A percentile compares a stretch with the other conserved stretches of the same genome.
Conservation (phyloP, 53 echinoderm and acorn worm genomes). For the Temnopleurus reevesii region DNA sequence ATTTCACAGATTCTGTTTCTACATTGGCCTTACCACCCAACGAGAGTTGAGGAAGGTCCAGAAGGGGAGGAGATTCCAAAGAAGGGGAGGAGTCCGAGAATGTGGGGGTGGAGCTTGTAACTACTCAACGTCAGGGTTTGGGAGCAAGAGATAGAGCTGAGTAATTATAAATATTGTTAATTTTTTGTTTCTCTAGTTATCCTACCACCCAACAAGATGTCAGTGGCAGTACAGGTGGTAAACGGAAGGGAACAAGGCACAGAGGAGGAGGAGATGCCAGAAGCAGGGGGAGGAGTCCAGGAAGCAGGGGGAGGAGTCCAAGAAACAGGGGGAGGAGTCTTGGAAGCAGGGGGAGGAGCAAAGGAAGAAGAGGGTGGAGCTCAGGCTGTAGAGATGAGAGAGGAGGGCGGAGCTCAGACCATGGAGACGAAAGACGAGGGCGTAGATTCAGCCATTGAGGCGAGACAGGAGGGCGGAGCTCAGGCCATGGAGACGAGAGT, state of each 20-base stretch:
- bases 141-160: too few species aligned
- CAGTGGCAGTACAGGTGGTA: slow-evolving; percentile 56
- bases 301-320: not conserved
- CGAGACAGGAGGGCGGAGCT: not conserved
- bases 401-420: not conserved
- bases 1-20: too few species aligned
- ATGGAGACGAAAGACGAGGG: not conserved
- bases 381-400: not conserved
- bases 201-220: slow-evolving; percentile 58
- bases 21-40: too few species aligned
- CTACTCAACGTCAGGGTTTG: too few species aligned
- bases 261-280: slow-evolving; percentile 41
- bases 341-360: not conserved
- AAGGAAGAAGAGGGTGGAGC: not conserved
- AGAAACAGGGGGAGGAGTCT: not conserved
- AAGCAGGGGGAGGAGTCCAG: not conserved
- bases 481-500: not conserved
- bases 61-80: too few species aligned
- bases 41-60: too few species aligned
- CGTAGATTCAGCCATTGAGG: not conserved
- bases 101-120: too few species aligned
- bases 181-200: not conserved
- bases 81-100: too few species aligned
- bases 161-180: too few species aligned
- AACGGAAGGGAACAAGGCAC: slow-evolving; percentile 31